Evolutionary conservation across 2,113 vertebrate genomes (phyloP).

Genomic region (Macquaria australasica): DNA sequence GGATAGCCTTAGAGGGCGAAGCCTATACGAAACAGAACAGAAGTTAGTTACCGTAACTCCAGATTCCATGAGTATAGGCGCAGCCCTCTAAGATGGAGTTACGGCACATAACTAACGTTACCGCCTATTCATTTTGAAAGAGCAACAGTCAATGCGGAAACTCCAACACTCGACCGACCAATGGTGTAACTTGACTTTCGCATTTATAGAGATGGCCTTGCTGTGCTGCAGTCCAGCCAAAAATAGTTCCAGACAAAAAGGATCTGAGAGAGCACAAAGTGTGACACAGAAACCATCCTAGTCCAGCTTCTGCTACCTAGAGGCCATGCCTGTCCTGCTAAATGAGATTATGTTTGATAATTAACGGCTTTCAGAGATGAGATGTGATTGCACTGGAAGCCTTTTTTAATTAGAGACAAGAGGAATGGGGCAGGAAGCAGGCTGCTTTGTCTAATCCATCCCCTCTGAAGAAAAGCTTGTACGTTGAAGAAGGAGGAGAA

Average conservation of each 20-base stretch:
- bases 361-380: conserved; percentile 10
- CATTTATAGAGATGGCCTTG: too few species aligned
- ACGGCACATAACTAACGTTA: too few species aligned
- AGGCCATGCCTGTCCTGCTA: neutral
- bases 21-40: too few species aligned
- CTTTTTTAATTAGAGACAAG: neutral
- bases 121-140: too few species aligned
- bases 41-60: too few species aligned
- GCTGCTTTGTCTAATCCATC: neutral
- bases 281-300: neutral
- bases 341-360: conserved; percentile 36
- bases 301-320: neutral
- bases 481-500: neutral
- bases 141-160: too few species aligned
- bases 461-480: neutral
- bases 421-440: neutral
- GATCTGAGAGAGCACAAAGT: neutral
- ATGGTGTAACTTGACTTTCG: too few species aligned
- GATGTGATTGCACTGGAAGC: conserved; percentile 1
- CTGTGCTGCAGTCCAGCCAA: too few species aligned
- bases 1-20: too few species aligned
- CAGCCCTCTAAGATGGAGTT: too few species aligned
- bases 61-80: too few species aligned
- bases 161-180: too few species aligned
- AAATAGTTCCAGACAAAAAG: neutral